A percentile compares a stretch with the other conserved stretches of the same genome.
Evolutionary conservation across 2,888 invertebrate species (phyloP).

Genomic region (Sminthurinus aureus): DNA sequence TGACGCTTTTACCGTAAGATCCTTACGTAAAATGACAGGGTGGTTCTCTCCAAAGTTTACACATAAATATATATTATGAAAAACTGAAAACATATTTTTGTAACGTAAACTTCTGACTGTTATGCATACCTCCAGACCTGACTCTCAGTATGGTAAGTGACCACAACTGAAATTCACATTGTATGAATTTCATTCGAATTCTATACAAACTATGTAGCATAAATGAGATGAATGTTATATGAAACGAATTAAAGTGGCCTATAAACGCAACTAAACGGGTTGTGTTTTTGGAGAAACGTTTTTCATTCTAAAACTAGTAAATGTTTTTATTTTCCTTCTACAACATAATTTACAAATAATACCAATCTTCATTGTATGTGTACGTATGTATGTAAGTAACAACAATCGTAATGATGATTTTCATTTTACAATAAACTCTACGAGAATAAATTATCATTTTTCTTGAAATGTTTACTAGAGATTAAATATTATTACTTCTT

Average conservation of each 20-base stretch:
- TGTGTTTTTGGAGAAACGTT: not conserved
- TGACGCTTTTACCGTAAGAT: too few species aligned
- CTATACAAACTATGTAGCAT: too few species aligned
- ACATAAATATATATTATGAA: too few species aligned
- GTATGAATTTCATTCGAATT: too few species aligned
- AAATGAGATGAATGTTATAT: too few species aligned
- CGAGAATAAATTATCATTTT: constrained; percentile 7
- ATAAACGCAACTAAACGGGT: not conserved
- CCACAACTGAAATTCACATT: too few species aligned
- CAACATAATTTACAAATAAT: constrained; percentile 21
- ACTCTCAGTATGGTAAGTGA: too few species aligned
- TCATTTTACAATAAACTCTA: not conserved
- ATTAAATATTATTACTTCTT: not conserved
- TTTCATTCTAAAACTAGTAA: constrained; percentile 26
- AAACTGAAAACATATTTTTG: too few species aligned
- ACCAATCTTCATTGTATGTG: not conserved
- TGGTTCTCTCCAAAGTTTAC: too few species aligned
- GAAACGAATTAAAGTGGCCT: not conserved
- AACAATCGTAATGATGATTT: not conserved
- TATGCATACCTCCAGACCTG: too few species aligned
- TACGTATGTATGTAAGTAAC: not conserved
- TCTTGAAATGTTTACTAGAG: not conserved
- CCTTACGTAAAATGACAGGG: too few species aligned
- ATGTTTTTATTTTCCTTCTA: constrained; percentile 22
- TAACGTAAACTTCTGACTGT: too few species aligned